Evolutionary conservation across 2,888 invertebrate genomes (phyloP).

Genomic region (Euclidia mi): DNA sequence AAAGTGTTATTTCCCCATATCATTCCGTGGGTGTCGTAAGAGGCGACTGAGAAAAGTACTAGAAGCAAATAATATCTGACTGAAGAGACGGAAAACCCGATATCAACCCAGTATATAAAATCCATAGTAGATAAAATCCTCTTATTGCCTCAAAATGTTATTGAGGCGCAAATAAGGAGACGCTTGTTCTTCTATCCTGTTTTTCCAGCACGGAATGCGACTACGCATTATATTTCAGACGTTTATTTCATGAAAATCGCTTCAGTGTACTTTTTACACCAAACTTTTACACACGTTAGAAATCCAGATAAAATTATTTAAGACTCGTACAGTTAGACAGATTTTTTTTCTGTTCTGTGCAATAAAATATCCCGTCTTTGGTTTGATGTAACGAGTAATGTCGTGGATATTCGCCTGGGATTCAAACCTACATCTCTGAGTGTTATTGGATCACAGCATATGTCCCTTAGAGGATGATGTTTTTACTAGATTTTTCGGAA

Average conservation of each 20-base stretch:
- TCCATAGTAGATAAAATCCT: too few species aligned
- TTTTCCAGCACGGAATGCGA: too few species aligned
- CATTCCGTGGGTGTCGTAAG: too few species aligned
- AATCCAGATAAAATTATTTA: slow-evolving; percentile 50
- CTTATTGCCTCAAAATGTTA: too few species aligned
- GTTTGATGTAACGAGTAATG: slow-evolving; percentile 20
- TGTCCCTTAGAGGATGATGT: slow-evolving; percentile 5
- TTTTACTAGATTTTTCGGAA: slow-evolving; percentile 10
- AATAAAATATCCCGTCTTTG: slow-evolving; percentile 22
- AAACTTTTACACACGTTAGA: slow-evolving; percentile 22
- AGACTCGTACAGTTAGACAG: slow-evolving; percentile 26
- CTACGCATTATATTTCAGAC: too few species aligned
- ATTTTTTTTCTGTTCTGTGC: slow-evolving; percentile 37
- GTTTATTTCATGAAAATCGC: not conserved
- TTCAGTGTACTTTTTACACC: slow-evolving; percentile 5
- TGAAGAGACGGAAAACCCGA: too few species aligned
- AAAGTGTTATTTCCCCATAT: too few species aligned
- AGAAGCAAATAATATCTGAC: too few species aligned
- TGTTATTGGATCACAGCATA: slow-evolving; percentile 15
- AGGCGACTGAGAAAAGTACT: too few species aligned
- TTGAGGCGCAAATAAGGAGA: too few species aligned
- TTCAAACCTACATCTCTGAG: slow-evolving; percentile 9
- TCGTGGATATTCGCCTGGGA: slow-evolving; percentile 15
- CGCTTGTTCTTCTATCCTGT: too few species aligned
- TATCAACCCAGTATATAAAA: too few species aligned